phyloP scores from a whole-genome alignment of 2,797 vertebrate species.

The Thunnus albacares region DNA sequence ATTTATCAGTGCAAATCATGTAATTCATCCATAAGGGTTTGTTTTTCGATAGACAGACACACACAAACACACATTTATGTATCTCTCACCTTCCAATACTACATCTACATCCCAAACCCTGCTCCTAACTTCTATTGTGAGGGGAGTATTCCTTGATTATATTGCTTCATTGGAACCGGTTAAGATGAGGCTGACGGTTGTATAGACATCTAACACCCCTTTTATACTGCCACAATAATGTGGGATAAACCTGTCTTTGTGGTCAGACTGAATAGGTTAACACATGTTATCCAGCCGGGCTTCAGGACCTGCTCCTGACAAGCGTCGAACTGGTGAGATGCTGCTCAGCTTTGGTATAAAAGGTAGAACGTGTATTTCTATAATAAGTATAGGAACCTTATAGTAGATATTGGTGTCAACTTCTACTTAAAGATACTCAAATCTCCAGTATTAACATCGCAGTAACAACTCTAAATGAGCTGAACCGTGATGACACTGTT shows the following conservation, averaged over 20 bases:
- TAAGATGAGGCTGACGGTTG: conserved; percentile 3
- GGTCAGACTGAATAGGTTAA: conserved; percentile 17
- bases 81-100: not conserved
- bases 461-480: not conserved
- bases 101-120: not conserved
- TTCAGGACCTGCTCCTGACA: not conserved
- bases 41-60: conserved; percentile 62
- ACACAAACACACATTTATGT: not conserved
- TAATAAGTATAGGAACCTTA: not conserved
- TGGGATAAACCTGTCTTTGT: conserved; percentile 1
- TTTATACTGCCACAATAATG: not conserved
- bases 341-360: not conserved
- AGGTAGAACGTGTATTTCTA: not conserved
- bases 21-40: conserved; percentile 73
- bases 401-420: not conserved
- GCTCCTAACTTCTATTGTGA: not conserved
- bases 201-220: not conserved
- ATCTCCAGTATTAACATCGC: not conserved
- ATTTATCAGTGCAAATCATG: conserved; percentile 80
- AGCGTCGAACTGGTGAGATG: not conserved
- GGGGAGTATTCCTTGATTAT: conserved; percentile 4
- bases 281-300: not conserved
- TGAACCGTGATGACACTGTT: not conserved
- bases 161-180: not conserved
- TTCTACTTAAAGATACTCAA: not conserved